Conservation (phyloP, 2,888 invertebrate species). For the Torymus aiolomorphi region DNA sequence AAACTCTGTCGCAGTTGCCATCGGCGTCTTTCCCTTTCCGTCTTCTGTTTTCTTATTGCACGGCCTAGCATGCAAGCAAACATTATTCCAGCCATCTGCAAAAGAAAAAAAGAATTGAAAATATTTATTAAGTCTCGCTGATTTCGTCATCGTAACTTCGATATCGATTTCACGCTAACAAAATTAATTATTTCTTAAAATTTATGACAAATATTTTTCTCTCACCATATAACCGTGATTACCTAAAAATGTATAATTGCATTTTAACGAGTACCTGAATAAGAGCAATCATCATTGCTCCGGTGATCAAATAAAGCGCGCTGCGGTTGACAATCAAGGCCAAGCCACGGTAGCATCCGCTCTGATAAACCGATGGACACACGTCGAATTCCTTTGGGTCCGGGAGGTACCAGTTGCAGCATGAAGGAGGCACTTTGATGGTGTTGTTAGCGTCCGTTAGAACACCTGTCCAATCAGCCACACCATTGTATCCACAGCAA, state of each 20-base stretch:
- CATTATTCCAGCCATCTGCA: conserved; percentile 88
- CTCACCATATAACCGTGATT: too few species aligned
- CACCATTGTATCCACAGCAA: conserved; percentile 74
- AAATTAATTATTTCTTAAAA: too few species aligned
- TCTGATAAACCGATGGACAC: conserved; percentile 60
- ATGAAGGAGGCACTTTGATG: conserved; percentile 79
- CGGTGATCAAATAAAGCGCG: conserved; percentile 84
- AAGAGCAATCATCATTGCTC: conserved; percentile 87
- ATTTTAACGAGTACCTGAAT: conserved; percentile 80
- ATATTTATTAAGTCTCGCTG: conserved; percentile 9
- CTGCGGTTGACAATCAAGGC: conserved; percentile 82
- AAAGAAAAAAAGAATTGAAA: conserved; percentile 46
- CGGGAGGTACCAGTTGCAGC: conserved; percentile 74
- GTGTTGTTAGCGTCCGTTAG: conserved; percentile 71
- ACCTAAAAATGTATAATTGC: too few species aligned
- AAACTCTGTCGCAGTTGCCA: conserved; percentile 83
- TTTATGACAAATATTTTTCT: too few species aligned
- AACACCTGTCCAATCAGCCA: conserved; percentile 78
- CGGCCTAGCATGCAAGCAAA: conserved; percentile 93
- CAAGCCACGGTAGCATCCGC: conserved; percentile 81
- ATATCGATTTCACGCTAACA: too few species aligned
- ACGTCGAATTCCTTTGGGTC: conserved; percentile 64
- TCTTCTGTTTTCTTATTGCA: conserved; percentile 87
- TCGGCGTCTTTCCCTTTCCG: conserved; percentile 82
- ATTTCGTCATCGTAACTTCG: too few species aligned